A percentile compares a stretch with the other conserved stretches of the same genome.
Evolutionary conservation across 2,888 invertebrate genomes (phyloP).

Genomic region (Venusia cambrica): DNA sequence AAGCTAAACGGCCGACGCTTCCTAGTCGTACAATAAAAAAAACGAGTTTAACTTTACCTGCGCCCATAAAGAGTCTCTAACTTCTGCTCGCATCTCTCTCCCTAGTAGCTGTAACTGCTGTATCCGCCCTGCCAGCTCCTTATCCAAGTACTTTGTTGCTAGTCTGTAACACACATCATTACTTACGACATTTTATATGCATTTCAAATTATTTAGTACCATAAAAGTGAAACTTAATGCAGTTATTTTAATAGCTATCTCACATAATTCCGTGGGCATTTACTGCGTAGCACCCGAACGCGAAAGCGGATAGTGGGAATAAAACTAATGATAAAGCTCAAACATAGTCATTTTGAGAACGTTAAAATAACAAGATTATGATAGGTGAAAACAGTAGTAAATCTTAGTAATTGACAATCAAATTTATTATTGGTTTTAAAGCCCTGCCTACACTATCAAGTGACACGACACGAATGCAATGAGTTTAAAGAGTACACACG

Average conservation of each 20-base stretch:
- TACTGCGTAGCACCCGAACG: constrained; percentile 18
- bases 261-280: constrained; percentile 24
- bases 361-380: constrained; percentile 25
- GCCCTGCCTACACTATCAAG: constrained; percentile 19
- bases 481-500: constrained; percentile 9
- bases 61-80: constrained; percentile 87
- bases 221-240: constrained; percentile 31
- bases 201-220: constrained; percentile 16
- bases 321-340: constrained; percentile 16
- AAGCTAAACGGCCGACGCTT: too few relatives aligned
- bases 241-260: constrained; percentile 29
- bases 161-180: constrained; percentile 66
- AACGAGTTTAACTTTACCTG: constrained; percentile 73
- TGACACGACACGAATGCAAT: constrained; percentile 13
- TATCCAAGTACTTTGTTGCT: constrained; percentile 93
- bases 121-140: constrained; percentile 90
- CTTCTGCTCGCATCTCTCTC: constrained; percentile 88
- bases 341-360: constrained; percentile 24
- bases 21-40: too few relatives aligned
- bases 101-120: constrained; percentile 92
- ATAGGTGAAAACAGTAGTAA: constrained; percentile 28
- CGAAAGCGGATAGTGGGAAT: constrained; percentile 21
- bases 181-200: not conserved
- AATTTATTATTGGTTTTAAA: constrained; percentile 26
- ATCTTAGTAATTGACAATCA: constrained; percentile 23